Evolutionary conservation across 2,113 vertebrate genomes (phyloP).

Genomic region (Aspidoscelis tigris): DNA sequence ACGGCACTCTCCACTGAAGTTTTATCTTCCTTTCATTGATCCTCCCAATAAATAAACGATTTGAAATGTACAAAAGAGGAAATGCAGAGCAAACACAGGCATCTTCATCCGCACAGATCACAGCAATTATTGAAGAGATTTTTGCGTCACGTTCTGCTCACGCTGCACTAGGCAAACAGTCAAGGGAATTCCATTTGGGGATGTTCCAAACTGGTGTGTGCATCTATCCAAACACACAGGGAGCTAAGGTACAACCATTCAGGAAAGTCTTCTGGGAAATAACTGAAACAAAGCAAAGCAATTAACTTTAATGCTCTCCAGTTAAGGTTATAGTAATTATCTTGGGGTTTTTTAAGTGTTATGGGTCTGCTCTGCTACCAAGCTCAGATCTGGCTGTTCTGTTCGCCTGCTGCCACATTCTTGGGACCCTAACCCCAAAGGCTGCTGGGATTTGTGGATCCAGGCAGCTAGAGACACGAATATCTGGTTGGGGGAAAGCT

Average conservation of each 20-base stretch:
- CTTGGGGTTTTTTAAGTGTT: no score
- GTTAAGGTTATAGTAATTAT: background rate
- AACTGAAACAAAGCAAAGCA: background rate
- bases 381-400: no score
- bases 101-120: conserved; percentile 1
- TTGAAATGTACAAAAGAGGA: background rate
- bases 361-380: no score
- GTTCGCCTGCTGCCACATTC: no score
- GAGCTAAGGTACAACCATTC: background rate
- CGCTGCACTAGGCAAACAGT: background rate
- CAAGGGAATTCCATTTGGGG: background rate
- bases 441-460: no score
- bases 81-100: background rate
- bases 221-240: background rate
- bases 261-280: background rate
- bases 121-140: background rate
- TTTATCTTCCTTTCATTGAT: conserved; percentile 7
- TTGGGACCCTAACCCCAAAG: no score
- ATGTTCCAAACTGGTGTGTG: background rate
- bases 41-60: background rate
- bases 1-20: background rate
- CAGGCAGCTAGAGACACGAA: no score
- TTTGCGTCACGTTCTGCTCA: background rate
- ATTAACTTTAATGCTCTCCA: background rate
- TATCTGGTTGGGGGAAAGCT: no score